Percentiles rank a stretch among this genome's conserved stretches.
Evolutionary conservation across 2,797 vertebrate species (phyloP).

Genomic region (Alfaro cultratus): DNA sequence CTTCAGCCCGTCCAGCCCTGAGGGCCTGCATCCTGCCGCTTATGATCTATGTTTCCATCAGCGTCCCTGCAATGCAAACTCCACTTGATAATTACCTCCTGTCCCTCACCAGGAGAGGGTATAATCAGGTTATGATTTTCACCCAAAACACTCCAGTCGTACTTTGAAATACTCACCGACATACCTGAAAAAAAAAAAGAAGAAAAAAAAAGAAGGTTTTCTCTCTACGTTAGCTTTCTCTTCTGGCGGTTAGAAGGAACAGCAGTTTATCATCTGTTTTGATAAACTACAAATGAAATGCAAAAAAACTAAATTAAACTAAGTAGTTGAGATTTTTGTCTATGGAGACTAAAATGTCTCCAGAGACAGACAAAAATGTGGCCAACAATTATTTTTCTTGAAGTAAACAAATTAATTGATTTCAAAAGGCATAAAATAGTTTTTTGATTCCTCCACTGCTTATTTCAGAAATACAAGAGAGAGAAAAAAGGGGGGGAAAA

Average conservation of each 20-base stretch:
- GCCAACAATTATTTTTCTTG: not conserved
- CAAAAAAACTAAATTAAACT: constrained; percentile 9
- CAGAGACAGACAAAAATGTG: not conserved
- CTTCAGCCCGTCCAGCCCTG: constrained; percentile 55
- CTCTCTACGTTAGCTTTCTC: constrained; percentile 33
- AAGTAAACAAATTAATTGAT: not conserved
- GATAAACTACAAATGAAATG: constrained; percentile 35
- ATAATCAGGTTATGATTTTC: constrained; percentile 73
- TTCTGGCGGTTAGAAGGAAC: constrained; percentile 14
- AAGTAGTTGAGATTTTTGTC: not conserved
- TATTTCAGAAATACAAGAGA: not conserved
- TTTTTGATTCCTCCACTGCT: not conserved
- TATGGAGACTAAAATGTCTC: not conserved
- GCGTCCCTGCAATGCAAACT: constrained; percentile 51
- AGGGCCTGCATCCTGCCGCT: constrained; percentile 49
- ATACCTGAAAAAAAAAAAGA: constrained; percentile 20
- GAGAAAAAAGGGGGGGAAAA: not conserved
- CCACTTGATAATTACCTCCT: constrained; percentile 71
- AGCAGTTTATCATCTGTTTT: constrained; percentile 13
- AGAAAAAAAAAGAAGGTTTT: constrained; percentile 24
- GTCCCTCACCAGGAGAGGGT: constrained; percentile 58
- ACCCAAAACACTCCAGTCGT: constrained; percentile 61
- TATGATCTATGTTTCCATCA: constrained; percentile 60
- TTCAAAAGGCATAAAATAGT: not conserved
- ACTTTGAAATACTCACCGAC: constrained; percentile 64